These are phyloP conservation scores for Lutraria rhynchaena DNA, from an alignment of 1,140 invertebrate species.

Conservation along the genomic window DNA sequence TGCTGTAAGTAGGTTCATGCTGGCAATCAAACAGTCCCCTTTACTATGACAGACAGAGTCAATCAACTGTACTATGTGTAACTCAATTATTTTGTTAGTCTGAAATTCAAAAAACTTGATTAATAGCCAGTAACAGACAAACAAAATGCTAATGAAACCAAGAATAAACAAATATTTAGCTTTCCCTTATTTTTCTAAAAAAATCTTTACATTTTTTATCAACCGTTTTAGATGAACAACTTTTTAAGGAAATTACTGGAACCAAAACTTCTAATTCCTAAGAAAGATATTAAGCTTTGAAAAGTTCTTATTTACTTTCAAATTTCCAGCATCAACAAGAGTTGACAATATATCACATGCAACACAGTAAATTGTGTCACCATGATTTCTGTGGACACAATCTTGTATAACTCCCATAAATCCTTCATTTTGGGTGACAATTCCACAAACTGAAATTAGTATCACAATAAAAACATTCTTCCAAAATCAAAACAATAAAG, in stretches of 20 bases:
- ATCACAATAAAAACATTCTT: no score
- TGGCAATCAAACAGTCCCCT: background rate
- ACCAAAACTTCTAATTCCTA: background rate
- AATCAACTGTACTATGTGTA: background rate
- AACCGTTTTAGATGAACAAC: background rate
- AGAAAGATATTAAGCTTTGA: no score
- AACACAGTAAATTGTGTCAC: slow-evolving; percentile 9
- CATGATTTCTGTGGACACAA: background rate
- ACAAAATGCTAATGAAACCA: background rate
- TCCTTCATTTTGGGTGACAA: slow-evolving; percentile 28
- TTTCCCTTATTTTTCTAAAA: background rate
- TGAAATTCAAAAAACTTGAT: background rate
- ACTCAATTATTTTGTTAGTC: background rate
- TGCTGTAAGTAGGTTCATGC: slow-evolving; percentile 19
- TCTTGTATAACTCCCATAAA: slow-evolving; percentile 13
- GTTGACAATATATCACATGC: slow-evolving; percentile 10
- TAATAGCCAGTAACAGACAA: background rate
- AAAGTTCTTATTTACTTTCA: slow-evolving; percentile 14
- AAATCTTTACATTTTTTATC: background rate
- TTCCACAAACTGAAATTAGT: slow-evolving; percentile 20
- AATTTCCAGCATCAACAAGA: background rate
- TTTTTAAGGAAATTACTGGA: background rate
- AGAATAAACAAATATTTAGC: background rate
- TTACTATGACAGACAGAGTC: background rate
- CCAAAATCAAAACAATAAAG: no score